Conservation (phyloP, 1,140 invertebrate species). For the Eriocheir sinensis region DNA sequence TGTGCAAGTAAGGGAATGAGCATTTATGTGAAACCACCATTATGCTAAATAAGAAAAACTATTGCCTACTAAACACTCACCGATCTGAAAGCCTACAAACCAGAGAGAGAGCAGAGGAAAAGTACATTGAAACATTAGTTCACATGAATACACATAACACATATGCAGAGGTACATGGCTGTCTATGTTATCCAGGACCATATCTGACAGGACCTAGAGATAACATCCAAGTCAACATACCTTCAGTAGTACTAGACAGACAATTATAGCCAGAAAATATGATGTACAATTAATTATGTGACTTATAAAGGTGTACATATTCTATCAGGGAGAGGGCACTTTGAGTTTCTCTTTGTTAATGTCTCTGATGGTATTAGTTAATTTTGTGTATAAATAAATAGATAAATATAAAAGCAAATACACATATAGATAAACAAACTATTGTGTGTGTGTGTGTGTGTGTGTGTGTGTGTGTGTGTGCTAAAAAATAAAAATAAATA, state of each 20-base stretch:
- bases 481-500: constrained; percentile 32
- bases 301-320: not conserved
- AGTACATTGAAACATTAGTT: constrained; percentile 76
- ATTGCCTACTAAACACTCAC: constrained; percentile 81
- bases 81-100: constrained; percentile 83
- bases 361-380: not conserved
- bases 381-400: constrained; percentile 23
- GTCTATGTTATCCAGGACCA: constrained; percentile 62
- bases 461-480: constrained; percentile 37
- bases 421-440: constrained; percentile 26
- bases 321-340: not conserved
- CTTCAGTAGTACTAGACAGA: constrained; percentile 66
- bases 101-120: constrained; percentile 74
- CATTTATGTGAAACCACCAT: constrained; percentile 54
- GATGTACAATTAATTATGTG: constrained; percentile 43
- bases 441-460: constrained; percentile 37
- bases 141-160: constrained; percentile 76
- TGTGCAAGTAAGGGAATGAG: not conserved
- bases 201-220: constrained; percentile 49
- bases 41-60: constrained; percentile 52
- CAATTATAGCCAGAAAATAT: constrained; percentile 62
- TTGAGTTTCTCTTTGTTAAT: not conserved
- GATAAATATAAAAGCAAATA: constrained; percentile 34
- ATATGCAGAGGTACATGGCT: constrained; percentile 76
- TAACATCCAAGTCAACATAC: constrained; percentile 69